Base-by-base conservation (phyloP, 2,888 invertebrate species). In the Uropetala carovei region DNA sequence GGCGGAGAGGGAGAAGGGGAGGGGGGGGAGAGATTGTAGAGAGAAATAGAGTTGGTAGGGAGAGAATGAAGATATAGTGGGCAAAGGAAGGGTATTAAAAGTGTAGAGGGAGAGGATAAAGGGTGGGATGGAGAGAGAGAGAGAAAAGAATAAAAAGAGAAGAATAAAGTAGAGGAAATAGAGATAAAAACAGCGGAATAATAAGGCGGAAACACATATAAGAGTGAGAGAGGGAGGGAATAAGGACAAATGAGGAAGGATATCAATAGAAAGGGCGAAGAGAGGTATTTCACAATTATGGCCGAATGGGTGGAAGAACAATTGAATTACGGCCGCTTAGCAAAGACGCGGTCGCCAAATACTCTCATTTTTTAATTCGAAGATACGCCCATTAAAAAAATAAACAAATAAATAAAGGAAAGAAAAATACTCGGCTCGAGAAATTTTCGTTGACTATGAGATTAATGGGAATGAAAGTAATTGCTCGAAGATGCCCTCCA, bases 21-120 rank as follows among this genome's bases (percentile, higher is more conserved):
- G 68, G 68, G 68, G 18, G n/a, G 68, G 18, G 11, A 10, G 75
- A 27, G 75, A 43, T 3, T 5, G 43, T 1, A 43, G 13, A 27
- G 22, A 27, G 27, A 75, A 22, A 11, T 22, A 64, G 75, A 27
- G 75, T n/a, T 27, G 2, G 75, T 27, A 75, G 75, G 27, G 75
- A 27, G 75, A 22, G 27, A 75, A 75, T 75, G 75, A 27, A 75
- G 75, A 75, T 75, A 75, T 75, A 75, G 9, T 75, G 75, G 75
- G 22, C 22, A 68, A 68, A 68, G 68, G 68, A 68, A 68, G 68
- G 11, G 75, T 8, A 27, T 75, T 75, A 22, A 75, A 75, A 75
- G 22, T 18, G 68, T 68, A 22, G 9, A 68, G 7, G 75, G 22
- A n/a, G 75, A 13, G 11, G 22, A 82, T 82, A 57, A 56, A 83